Percentiles rank a stretch among this genome's conserved stretches.
These are phyloP conservation scores for Girardia tigrina DNA, from an alignment of 2,888 invertebrate species.

Conservation along the genomic window DNA sequence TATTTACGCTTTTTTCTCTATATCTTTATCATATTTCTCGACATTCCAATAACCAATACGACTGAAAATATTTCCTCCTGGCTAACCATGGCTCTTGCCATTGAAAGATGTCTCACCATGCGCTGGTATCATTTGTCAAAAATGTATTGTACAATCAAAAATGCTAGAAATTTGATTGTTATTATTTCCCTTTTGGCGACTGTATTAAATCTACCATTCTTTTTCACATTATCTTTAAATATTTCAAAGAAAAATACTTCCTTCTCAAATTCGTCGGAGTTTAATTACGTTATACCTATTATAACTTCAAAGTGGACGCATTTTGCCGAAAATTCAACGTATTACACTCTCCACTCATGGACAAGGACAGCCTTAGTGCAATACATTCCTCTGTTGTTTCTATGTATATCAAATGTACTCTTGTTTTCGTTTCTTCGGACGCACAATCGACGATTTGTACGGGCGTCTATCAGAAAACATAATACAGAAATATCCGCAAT, in stretches of 20 bases:
- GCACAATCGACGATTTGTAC: constrained; percentile 26
- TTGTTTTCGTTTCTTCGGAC: not conserved
- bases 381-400: constrained; percentile 29
- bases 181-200: constrained; percentile 6
- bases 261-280: not conserved
- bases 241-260: not conserved
- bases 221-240: constrained; percentile 26
- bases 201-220: constrained; percentile 30
- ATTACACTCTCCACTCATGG: constrained; percentile 28
- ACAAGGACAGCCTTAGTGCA: constrained; percentile 23
- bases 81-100: constrained; percentile 28
- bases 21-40: not conserved
- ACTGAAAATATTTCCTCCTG: constrained; percentile 31
- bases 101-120: constrained; percentile 32
- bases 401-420: constrained; percentile 23
- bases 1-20: not conserved
- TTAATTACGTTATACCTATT: not conserved
- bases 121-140: constrained; percentile 31
- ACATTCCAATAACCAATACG: constrained; percentile 31
- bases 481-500: not conserved
- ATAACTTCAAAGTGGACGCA: not conserved
- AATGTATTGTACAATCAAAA: constrained; percentile 21
- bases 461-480: not conserved
- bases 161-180: not conserved
- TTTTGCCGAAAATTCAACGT: not conserved